phyloP scores from a whole-genome alignment of 2,888 invertebrate species.

The Epinotia demarniana region DNA sequence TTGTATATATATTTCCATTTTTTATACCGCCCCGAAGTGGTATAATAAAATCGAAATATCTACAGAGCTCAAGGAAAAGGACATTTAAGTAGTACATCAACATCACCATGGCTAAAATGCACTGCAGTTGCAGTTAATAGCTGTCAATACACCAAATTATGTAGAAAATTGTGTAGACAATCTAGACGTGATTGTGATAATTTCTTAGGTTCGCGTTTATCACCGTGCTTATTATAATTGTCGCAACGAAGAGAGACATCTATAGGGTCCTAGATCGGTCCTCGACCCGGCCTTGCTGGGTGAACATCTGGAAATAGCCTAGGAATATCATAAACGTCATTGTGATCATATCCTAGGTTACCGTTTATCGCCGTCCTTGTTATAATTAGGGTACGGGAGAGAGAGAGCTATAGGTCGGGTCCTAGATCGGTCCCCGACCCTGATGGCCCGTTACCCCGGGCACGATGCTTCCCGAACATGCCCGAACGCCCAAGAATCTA shows the following conservation, averaged over 20 bases:
- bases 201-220: neutral
- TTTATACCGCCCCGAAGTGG: no score
- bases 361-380: neutral
- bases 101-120: no score
- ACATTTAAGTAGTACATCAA: no score
- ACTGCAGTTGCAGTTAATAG: no score
- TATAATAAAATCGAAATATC: no score
- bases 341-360: neutral
- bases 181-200: no score
- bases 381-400: neutral
- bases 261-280: conserved; percentile 57
- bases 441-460: conserved; percentile 66
- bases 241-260: neutral
- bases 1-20: no score
- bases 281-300: conserved; percentile 73
- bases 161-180: neutral
- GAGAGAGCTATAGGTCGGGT: neutral
- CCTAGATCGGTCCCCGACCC: neutral
- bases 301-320: neutral
- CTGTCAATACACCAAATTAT: no score
- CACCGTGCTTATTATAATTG: neutral
- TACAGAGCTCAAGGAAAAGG: no score
- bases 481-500: conserved; percentile 54
- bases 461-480: conserved; percentile 56
- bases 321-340: neutral